Percentiles rank a stretch among this genome's conserved stretches.
Evolutionary conservation across 2,888 invertebrate species (phyloP).

Genomic region (Petrophora chlorosata): DNA sequence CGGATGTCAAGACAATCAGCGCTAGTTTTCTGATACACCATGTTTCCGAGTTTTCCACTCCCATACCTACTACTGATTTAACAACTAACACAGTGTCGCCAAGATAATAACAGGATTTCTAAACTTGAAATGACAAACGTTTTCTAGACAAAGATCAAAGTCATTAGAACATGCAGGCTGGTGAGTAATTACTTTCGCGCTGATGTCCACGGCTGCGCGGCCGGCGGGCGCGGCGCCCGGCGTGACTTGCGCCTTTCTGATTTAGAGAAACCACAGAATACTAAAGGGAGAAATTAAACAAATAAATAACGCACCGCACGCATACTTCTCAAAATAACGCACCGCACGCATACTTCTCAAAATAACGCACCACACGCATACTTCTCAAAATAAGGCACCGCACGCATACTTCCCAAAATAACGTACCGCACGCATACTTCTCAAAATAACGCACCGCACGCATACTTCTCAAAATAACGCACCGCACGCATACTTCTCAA

Average conservation of each 20-base stretch:
- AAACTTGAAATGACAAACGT: conserved; percentile 32
- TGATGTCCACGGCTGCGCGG: conserved; percentile 15
- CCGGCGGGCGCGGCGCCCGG: conserved; percentile 7
- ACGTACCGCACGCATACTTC: too few relatives aligned
- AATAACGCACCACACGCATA: too few relatives aligned
- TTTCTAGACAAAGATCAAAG: conserved; percentile 39
- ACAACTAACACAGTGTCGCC: conserved; percentile 6
- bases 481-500: too few relatives aligned
- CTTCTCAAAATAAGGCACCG: too few relatives aligned
- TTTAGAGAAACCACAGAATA: conserved; percentile 14
- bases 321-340: too few relatives aligned
- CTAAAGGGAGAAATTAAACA: too few relatives aligned
- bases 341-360: too few relatives aligned
- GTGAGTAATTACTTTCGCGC: conserved; percentile 22
- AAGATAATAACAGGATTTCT: conserved; percentile 26
- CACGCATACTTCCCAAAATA: too few relatives aligned
- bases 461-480: too few relatives aligned
- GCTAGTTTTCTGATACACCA: too few relatives aligned
- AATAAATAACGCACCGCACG: not conserved
- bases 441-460: too few relatives aligned
- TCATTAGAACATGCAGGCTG: conserved; percentile 26
- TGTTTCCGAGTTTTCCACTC: conserved; percentile 9
- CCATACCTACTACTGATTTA: not conserved
- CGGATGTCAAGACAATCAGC: too few relatives aligned
- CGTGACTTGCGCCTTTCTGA: conserved; percentile 19